Percentiles rank a stretch among this genome's conserved stretches.
Conservation (phyloP, 2,888 invertebrate genomes). For the Dolichopus griseipennis region DNA sequence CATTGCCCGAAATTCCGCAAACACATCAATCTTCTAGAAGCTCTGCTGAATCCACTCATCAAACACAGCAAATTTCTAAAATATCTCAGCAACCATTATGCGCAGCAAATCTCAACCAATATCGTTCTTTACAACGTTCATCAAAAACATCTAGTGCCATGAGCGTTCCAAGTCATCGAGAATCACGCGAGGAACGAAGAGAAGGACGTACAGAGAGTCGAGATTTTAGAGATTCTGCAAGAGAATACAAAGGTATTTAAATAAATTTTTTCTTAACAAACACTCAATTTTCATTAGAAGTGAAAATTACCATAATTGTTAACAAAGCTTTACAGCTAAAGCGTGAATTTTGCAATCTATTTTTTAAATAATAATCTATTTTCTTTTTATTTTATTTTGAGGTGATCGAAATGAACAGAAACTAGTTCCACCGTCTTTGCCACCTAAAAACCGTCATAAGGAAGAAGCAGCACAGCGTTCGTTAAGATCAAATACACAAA, state of each 20-base stretch:
- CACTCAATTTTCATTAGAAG: no score
- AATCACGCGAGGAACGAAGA: background rate
- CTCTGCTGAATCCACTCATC: slow-evolving; percentile 17
- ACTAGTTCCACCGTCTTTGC: slow-evolving; percentile 37
- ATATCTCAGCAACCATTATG: slow-evolving; percentile 42
- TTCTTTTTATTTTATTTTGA: background rate
- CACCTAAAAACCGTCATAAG: slow-evolving; percentile 43
- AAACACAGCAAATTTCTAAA: slow-evolving; percentile 29
- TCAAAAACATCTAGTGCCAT: slow-evolving; percentile 22
- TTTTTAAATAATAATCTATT: no score
- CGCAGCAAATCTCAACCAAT: slow-evolving; percentile 47
- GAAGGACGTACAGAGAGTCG: background rate
- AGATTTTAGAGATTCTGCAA: slow-evolving; percentile 2
- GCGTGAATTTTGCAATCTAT: no score
- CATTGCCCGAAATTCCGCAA: slow-evolving; percentile 43
- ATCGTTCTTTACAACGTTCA: slow-evolving; percentile 52
- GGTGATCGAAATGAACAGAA: slow-evolving; percentile 14
- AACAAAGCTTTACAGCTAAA: no score
- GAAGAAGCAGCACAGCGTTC: slow-evolving; percentile 27
- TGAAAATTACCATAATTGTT: no score
- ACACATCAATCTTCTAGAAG: slow-evolving; percentile 14
- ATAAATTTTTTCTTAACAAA: background rate
- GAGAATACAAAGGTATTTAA: background rate
- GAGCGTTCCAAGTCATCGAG: background rate
- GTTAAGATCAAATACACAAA: slow-evolving; percentile 35